Percentiles rank a stretch among this genome's conserved stretches.
These are phyloP conservation scores for Ceratosolen fusciceps DNA, from an alignment of 1,140 invertebrate species.

Conservation along the genomic window DNA sequence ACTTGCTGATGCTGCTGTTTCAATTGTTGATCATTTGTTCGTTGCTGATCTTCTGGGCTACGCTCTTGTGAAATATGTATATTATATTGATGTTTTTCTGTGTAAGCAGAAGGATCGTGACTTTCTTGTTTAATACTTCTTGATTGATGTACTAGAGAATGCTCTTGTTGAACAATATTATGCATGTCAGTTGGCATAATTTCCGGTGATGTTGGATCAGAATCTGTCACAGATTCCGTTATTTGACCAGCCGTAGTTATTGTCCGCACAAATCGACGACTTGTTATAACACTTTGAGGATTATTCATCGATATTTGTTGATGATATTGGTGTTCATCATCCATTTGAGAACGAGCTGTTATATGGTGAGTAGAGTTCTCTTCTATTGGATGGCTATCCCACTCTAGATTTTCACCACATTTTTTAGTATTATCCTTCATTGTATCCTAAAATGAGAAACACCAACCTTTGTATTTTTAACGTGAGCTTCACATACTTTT, in stretches of 20 bases:
- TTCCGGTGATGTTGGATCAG: constrained; percentile 61
- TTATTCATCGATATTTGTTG: constrained; percentile 38
- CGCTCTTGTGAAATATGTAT: constrained; percentile 59
- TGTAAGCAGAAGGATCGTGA: constrained; percentile 33
- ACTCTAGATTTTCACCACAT: constrained; percentile 67
- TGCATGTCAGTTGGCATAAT: constrained; percentile 50
- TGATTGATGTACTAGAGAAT: constrained; percentile 43
- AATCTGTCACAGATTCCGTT: constrained; percentile 68
- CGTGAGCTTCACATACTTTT: too few species aligned
- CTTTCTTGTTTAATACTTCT: constrained; percentile 52
- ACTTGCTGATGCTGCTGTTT: constrained; percentile 62
- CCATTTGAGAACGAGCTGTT: constrained; percentile 20
- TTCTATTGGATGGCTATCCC: constrained; percentile 61
- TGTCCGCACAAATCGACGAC: constrained; percentile 73
- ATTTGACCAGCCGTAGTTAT: constrained; percentile 76
- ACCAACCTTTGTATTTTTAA: constrained; percentile 25
- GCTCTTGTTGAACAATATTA: constrained; percentile 56
- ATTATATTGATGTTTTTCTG: constrained; percentile 53
- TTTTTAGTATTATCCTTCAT: constrained; percentile 68
- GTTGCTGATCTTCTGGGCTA: constrained; percentile 58
- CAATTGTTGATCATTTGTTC: constrained; percentile 53
- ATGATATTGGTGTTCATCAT: constrained; percentile 20
- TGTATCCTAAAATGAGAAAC: constrained; percentile 58
- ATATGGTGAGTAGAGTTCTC: constrained; percentile 57
- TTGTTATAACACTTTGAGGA: constrained; percentile 72